Base-by-base conservation (phyloP, 92 coral and sea anemone species). In the Umimayanthus kanabou region DNA sequence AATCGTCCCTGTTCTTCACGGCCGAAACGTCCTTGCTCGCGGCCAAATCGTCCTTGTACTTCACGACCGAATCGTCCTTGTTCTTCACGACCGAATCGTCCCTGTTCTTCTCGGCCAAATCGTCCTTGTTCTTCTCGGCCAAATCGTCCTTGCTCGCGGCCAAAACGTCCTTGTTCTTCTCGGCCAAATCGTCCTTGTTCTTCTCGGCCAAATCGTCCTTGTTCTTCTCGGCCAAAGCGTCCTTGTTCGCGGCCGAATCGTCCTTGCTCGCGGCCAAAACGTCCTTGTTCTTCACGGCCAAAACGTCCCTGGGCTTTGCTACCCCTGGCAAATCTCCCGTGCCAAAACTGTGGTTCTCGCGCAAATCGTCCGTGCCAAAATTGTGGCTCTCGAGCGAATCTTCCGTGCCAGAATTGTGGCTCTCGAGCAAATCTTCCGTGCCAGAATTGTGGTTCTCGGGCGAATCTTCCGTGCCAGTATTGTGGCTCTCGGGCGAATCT, bases 361-460 rank as follows among this genome's bases (percentile, higher is more conserved):
- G 22, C 77, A 73, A 73, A 73, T 3, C 77, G 77, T 4, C 77
- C 77, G 45, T 75, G 45, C 79, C 79, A 75, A 42, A 75, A 75
- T 11, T 77, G 80, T 23, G 33, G 37, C 43, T 77, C 82, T 0
- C 80, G 15, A 0, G 37, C 55, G 9, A 77, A 77, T 40, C 80
- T 14, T 9, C 69, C 83, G 28, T 81, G 73, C 85, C 85, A 80
- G 30, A 64, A 64, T 16, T 81, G 75, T 4, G 81, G 75, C 4
- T 64, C 73, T 11, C 85, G 75, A 39, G 86, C 76, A 23, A 82
- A 82, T 8, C 86, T 13, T 25, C 77, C 77, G n/a, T 69, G 61
- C 86, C 86, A 82, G 6, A 42, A 82, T n/a, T 82, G 86, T 3
- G 86, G 50, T 5, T 81, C 33, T 15, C 85, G 85, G 22, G 86